Evolutionary conservation across 2,888 invertebrate genomes (phyloP).

Genomic region (Lymantria dispar): DNA sequence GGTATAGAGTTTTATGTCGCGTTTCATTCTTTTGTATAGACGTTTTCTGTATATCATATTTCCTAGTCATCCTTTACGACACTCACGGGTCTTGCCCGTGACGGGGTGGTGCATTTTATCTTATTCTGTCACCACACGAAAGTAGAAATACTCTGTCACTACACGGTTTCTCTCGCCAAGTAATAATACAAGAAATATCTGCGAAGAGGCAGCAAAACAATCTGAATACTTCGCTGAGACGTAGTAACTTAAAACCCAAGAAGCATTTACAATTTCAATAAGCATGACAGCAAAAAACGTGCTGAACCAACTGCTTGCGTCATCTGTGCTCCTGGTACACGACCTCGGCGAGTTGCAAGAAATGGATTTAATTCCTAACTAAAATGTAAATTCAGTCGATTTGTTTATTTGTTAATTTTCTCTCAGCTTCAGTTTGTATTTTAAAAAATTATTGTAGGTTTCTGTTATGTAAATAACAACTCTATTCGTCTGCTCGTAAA

Average conservation of each 20-base stretch:
- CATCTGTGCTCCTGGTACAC: conserved; percentile 8
- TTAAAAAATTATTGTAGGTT: neutral
- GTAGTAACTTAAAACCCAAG: conserved; percentile 6
- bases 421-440: neutral
- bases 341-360: conserved; percentile 6
- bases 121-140: too few species aligned
- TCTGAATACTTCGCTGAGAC: neutral
- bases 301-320: conserved; percentile 6
- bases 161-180: neutral
- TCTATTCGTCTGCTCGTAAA: neutral
- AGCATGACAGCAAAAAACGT: conserved; percentile 5
- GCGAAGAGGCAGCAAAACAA: neutral
- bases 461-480: neutral
- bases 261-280: conserved; percentile 9
- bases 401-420: conserved; percentile 24
- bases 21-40: too few species aligned
- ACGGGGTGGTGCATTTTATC: too few species aligned
- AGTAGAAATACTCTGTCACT: too few species aligned
- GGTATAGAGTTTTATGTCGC: too few species aligned
- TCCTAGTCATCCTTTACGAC: too few species aligned
- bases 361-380: conserved; percentile 18
- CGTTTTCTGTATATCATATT: too few species aligned
- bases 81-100: too few species aligned
- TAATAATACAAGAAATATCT: neutral
- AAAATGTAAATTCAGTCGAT: conserved; percentile 30